Evolutionary conservation across 2,888 invertebrate genomes (phyloP), one percentile per base, ranked within the genome.

Genomic region (Drosophila greeni): DNA sequence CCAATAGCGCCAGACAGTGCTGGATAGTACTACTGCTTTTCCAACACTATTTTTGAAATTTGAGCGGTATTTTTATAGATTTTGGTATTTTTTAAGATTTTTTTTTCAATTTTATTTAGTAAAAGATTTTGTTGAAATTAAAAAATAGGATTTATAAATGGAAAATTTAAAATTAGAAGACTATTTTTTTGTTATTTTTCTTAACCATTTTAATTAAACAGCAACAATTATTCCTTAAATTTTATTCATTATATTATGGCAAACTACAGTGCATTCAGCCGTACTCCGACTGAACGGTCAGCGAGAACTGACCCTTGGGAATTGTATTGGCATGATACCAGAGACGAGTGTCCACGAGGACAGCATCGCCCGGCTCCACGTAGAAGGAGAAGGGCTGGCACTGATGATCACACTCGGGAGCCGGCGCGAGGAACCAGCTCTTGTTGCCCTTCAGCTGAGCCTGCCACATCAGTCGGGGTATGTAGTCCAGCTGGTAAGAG

Each of bases 251-350:
- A 14, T 2, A 16, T 31, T 53, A 12, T 31, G 40, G 33, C 39
- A 42, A 9, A 43, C 23, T 29, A 31, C n/a, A n/a, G 1, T 2
- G 26, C 29, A 8, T 18, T 71, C 90, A 94, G 78, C 97, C 97
- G 89, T 97, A 97, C 88, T 97, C 97, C 0, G 97, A 97, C 77
- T 97, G 96, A 64, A 97, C 92, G 14, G 96, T 95, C 42, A 97
- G 90, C 74, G 96, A 95, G 81, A 97, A 93, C 84, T 94, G 92
- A 7, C 94, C 94, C 72, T 94, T 93, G 45, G 94, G 92, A 60
- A 97, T 94, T 74, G 91, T 92, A 36, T 97, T 97, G 53, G 94
- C 92, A 87, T 97, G 97, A 87, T 97, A 97, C 97, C 97, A 97
- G 67, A 95, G 91, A 76, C 97, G 92, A 0, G 97, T 97, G 86